Percentiles rank a stretch among this genome's conserved stretches.
These are phyloP conservation scores for Merodon equestris DNA, from an alignment of 2,888 invertebrate species.

Conservation along the genomic window DNA sequence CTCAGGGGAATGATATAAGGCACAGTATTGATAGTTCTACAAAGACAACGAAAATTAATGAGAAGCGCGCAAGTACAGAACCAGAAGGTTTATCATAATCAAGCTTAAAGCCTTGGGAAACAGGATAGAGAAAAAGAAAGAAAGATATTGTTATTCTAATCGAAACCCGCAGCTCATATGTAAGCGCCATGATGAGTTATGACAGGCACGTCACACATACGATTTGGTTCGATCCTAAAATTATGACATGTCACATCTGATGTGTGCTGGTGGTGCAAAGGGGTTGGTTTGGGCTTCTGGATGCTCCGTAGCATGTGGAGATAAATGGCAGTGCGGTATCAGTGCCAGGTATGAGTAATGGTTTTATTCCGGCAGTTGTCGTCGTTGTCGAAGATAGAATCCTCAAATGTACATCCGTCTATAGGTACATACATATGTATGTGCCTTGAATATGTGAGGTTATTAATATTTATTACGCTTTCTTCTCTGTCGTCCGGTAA, in stretches of 20 bases:
- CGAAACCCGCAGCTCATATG: slow-evolving; percentile 49
- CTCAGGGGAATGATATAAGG: slow-evolving; percentile 11
- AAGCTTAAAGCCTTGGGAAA: slow-evolving; percentile 3
- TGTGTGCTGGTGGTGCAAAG: slow-evolving; percentile 43
- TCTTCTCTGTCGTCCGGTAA: slow-evolving; percentile 44
- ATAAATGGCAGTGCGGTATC: slow-evolving; percentile 49
- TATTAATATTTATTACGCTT: slow-evolving; percentile 68
- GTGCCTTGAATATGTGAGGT: slow-evolving; percentile 63
- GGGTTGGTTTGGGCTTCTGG: slow-evolving; percentile 30
- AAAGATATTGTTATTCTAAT: slow-evolving; percentile 62
- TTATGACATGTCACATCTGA: slow-evolving; percentile 66
- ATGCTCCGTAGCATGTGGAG: slow-evolving; percentile 40
- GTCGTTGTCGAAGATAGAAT: slow-evolving; percentile 53
- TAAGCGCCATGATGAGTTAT: slow-evolving; percentile 63
- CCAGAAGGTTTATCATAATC: slow-evolving; percentile 45
- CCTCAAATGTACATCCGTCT: slow-evolving; percentile 32
- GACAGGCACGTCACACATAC: slow-evolving; percentile 69
- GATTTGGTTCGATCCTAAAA: slow-evolving; percentile 66
- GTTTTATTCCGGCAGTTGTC: slow-evolving; percentile 59
- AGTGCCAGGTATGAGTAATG: slow-evolving; percentile 64
- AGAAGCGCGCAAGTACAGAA: slow-evolving; percentile 14
- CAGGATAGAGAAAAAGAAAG: not conserved
- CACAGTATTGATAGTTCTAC: slow-evolving; percentile 39
- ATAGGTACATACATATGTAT: slow-evolving; percentile 7
- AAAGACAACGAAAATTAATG: slow-evolving; percentile 49